Base-by-base conservation (phyloP, 1,140 invertebrate species). In the Lethrus apterus region DNA sequence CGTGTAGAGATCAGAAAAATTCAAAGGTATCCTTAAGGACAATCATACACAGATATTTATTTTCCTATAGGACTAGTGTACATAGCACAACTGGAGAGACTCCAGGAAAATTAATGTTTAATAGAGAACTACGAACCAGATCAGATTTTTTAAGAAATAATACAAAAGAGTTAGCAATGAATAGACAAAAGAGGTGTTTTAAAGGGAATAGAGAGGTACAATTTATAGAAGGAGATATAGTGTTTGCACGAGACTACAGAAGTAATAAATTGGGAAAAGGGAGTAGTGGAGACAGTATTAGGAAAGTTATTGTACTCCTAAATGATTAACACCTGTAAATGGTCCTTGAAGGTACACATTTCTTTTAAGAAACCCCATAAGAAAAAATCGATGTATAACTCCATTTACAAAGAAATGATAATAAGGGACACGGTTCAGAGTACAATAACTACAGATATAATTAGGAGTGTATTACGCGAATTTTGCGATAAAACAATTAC, bases 21-120 rank as follows among this genome's bases (percentile, higher is more conserved):
- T 7, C 33, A 23, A 5, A 30, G 33, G 34, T 36, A 4, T 32
- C 17, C 10, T 33, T 51, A 7, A 2, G 40, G 17, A 55, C 49
- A 8, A 36, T 55, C 13, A 47, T 58, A 9, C 44, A 29, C 11
- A 50, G 50, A 41, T 57, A 52, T 52, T 44, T 57, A 13, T 51
- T 56, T 17, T 32, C 31, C 13, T 59, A 52, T 47, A 14, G 46
- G 35, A 55, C 50, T 31, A 34, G 41, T 11, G 14, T 29, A n/a
- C 49, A 55, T 34, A 44, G 24, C 29, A 46, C 38, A 15, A 58
- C 52, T 14, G 49, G 47, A 21, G 48, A 51, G 44, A 48, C 54
- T 9, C 52, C 19, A 4, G 17, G 5, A 15, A 2, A 11, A 18
- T 35, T 35, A 35, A 19, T 15, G 9, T 35, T 35, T 1, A 35